Evolutionary conservation across 2,113 vertebrate genomes (phyloP), one percentile per base, ranked within the genome.

Genomic region (Vombatus ursinus): DNA sequence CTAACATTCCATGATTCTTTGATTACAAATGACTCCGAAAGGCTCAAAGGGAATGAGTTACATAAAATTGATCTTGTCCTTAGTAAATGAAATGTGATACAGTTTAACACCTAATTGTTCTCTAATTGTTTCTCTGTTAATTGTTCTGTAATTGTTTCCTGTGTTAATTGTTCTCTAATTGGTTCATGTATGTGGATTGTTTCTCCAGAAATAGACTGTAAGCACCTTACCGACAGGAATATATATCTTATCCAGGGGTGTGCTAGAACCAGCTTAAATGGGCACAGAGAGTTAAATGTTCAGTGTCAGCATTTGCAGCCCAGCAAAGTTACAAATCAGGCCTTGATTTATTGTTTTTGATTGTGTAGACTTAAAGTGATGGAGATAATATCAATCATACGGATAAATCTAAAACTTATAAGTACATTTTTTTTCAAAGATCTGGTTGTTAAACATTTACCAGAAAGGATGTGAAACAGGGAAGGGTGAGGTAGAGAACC

Each of bases 51-150:
- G 68, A 84, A 84, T 84, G 68, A 77, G 61, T 44, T 84, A 84
- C 68, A 84, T 44, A 84, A 84, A 84, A 84, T 23, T 44, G 68
- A 84, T 84, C 37, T 84, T 84, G 68, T 84, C 68, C 68, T 84
- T 84, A 84, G 68, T 84, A 84, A 84, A 84, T 84, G 68, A 84
- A 84, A 84, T 84, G 68, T 84, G 68, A 84, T 84, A 84, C 68
- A 44, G n/a, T 84, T 44, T 44, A 84, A 44, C 68, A 84, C 68
- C 44, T 84, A 44, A 84, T 84, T 84, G 68, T 84, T 23, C 68
- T 84, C 68, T 84, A 84, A 84, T 84, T 84, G 68, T 84, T 44
- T 44, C 68, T 84, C 68, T 84, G 68, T 84, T 84, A 84, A 84
- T 84, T 84, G 68, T 84, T 84, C 68, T 84, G 6, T 84, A 84